phyloP scores from a whole-genome alignment of 2,888 invertebrate genomes.

The Amphimallon solstitiale region DNA sequence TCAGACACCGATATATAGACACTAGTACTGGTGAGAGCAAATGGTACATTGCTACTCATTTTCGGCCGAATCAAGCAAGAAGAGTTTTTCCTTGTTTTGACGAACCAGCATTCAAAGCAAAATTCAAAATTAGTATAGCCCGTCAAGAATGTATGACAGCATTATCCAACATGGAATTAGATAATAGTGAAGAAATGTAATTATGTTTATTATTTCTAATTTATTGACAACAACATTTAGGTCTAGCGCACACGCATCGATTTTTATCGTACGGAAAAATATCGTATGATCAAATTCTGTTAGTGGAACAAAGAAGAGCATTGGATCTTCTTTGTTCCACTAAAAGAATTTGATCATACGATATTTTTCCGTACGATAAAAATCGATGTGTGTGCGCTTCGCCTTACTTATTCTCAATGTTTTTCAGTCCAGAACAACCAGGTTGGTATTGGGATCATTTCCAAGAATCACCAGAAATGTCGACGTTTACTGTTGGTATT shows the following conservation, averaged over 20 bases:
- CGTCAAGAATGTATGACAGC: conserved; percentile 70
- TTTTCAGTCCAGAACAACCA: conserved; percentile 65
- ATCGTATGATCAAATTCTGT: too few relatives aligned
- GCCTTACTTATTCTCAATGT: conserved; percentile 11
- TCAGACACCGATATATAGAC: conserved; percentile 72
- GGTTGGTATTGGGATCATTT: conserved; percentile 76
- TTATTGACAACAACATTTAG: background rate
- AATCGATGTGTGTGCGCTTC: too few relatives aligned
- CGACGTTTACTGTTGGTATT: conserved; percentile 79
- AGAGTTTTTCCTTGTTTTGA: conserved; percentile 85
- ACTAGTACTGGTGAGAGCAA: conserved; percentile 56
- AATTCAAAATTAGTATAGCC: conserved; percentile 72
- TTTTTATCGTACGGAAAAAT: too few relatives aligned
- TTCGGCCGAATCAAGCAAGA: conserved; percentile 79
- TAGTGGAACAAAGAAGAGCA: too few relatives aligned
- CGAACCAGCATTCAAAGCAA: conserved; percentile 79
- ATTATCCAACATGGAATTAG: conserved; percentile 73
- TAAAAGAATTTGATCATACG: too few relatives aligned
- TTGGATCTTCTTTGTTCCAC: too few relatives aligned
- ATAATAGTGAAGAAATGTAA: conserved; percentile 71
- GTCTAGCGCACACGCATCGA: too few relatives aligned
- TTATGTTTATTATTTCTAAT: conserved; percentile 50
- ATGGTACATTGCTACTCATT: conserved; percentile 74
- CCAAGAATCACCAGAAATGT: conserved; percentile 77
- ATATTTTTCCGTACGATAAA: too few relatives aligned